Conservation (phyloP, 1,140 invertebrate species). For the Drosophila micromelanica region DNA sequence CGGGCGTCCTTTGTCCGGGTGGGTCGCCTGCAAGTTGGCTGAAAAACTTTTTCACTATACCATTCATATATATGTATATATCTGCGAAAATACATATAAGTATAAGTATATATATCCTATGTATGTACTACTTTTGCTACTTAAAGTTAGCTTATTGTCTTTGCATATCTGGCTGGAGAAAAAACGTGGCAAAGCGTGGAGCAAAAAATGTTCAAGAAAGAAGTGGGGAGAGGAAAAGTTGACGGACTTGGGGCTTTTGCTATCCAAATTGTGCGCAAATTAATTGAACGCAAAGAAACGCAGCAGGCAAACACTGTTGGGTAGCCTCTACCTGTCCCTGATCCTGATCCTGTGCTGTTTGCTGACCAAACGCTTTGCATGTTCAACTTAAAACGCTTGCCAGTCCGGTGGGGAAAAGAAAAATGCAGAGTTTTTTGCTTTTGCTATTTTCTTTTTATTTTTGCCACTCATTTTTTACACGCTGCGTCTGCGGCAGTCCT, state of each 20-base stretch:
- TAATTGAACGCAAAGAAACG: constrained; percentile 82
- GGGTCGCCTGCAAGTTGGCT: constrained; percentile 13
- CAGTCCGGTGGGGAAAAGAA: constrained; percentile 40
- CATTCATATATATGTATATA: constrained; percentile 55
- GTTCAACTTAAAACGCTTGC: constrained; percentile 76
- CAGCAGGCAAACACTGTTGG: constrained; percentile 67
- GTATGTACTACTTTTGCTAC: constrained; percentile 66
- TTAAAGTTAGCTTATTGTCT: constrained; percentile 81
- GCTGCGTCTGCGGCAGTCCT: constrained; percentile 45
- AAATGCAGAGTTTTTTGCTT: constrained; percentile 63
- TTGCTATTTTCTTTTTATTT: no score
- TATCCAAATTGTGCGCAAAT: constrained; percentile 78
- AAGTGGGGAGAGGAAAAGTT: constrained; percentile 28
- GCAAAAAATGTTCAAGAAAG: constrained; percentile 13
- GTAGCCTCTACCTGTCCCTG: constrained; percentile 38
- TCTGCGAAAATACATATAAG: constrained; percentile 25
- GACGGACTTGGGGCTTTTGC: constrained; percentile 51
- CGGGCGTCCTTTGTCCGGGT: constrained; percentile 30
- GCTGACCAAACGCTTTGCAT: constrained; percentile 65
- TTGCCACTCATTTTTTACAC: constrained; percentile 68
- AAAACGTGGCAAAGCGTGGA: constrained; percentile 4
- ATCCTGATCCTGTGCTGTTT: constrained; percentile 18
- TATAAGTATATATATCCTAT: constrained; percentile 1
- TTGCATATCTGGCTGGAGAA: constrained; percentile 41
- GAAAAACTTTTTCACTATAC: constrained; percentile 69